Evolutionary conservation across 2,113 vertebrate genomes (phyloP).

Genomic region (Phrynocephalus versicolor): DNA sequence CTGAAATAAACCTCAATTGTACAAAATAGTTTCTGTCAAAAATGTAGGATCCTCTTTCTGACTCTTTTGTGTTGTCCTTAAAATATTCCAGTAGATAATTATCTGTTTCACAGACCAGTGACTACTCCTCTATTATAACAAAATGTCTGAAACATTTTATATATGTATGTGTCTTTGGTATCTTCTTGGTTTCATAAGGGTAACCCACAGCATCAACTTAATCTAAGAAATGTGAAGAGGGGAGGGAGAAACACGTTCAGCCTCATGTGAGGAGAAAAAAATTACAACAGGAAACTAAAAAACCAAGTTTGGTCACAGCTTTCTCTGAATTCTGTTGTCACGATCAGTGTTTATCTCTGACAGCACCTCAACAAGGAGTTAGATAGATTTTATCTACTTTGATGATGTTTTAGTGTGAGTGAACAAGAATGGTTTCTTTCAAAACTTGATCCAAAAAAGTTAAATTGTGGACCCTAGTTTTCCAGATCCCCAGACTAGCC

Average conservation of each 20-base stretch:
- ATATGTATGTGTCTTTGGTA: too few relatives aligned
- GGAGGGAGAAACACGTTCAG: not conserved
- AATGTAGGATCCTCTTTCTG: not conserved
- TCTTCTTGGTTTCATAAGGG: not conserved
- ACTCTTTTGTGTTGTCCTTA: not conserved
- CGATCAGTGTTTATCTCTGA: constrained; percentile 36
- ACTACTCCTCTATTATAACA: too few relatives aligned
- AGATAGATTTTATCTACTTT: constrained; percentile 43
- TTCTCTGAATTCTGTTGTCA: constrained; percentile 78
- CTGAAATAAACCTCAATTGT: not conserved
- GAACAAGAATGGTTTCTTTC: not conserved
- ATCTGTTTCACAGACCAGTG: not conserved
- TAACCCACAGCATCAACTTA: not conserved
- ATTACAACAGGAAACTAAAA: constrained; percentile 74
- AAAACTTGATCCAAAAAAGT: not conserved
- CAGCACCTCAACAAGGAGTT: constrained; percentile 49
- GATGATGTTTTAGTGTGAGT: constrained; percentile 29
- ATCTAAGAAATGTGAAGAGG: not conserved
- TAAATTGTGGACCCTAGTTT: not conserved
- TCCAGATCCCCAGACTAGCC: not conserved
- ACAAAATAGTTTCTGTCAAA: not conserved
- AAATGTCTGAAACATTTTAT: too few relatives aligned
- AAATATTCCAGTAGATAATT: not conserved
- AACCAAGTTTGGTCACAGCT: constrained; percentile 72
- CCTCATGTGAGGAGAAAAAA: constrained; percentile 67